Evolutionary conservation across 2,797 vertebrate genomes (phyloP).

Genomic region (Bufotes viridis): DNA sequence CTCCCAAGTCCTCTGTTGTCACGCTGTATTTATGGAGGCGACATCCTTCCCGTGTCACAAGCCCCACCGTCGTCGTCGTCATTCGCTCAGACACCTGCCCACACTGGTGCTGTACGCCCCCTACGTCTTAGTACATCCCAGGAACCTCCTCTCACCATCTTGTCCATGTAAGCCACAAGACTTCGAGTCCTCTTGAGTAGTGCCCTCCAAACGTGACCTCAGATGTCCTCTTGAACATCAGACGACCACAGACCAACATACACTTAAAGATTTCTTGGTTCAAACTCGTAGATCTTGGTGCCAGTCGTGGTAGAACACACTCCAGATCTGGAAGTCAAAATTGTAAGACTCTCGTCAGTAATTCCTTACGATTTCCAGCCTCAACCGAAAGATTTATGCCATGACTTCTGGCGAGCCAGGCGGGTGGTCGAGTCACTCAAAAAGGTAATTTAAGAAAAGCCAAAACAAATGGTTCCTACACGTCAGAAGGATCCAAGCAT

Average conservation of each 20-base stretch:
- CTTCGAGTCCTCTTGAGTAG: not conserved
- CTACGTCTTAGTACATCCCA: not conserved
- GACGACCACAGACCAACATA: not conserved
- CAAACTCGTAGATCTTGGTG: not conserved
- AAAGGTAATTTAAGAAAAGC: too few species aligned
- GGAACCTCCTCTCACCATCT: not conserved
- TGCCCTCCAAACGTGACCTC: not conserved
- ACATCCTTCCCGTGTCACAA: constrained; percentile 34
- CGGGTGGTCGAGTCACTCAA: too few species aligned
- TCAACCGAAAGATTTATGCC: not conserved
- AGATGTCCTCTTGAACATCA: not conserved
- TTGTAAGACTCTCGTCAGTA: too few species aligned
- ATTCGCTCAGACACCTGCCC: not conserved
- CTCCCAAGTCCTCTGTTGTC: constrained; percentile 29
- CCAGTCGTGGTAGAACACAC: not conserved
- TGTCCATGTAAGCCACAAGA: not conserved
- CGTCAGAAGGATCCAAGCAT: not conserved
- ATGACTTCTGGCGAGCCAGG: too few species aligned
- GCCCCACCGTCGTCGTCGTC: not conserved
- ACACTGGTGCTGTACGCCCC: not conserved
- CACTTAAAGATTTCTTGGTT: not conserved
- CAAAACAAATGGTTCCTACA: too few species aligned
- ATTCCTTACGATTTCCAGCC: too few species aligned
- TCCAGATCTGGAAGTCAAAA: not conserved
- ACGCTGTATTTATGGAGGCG: constrained; percentile 32